phyloP scores from a whole-genome alignment of 2,888 invertebrate species.

The Pyrgus malvae region DNA sequence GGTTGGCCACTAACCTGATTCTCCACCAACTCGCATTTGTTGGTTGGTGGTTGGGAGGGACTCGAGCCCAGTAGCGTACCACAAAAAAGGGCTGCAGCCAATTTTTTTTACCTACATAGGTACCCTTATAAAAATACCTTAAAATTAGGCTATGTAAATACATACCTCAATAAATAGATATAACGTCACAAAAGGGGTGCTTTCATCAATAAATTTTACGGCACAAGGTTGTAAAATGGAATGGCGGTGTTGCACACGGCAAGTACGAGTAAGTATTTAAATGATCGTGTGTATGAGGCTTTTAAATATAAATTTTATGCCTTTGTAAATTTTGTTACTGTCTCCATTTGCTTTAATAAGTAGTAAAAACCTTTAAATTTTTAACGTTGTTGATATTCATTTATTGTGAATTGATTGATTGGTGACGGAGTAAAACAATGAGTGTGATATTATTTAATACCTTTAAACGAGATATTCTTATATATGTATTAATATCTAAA shows the following conservation, averaged over 20 bases:
- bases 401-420: not conserved
- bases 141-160: too few relatives aligned
- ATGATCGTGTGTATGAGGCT: slow-evolving; percentile 12
- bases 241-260: not conserved
- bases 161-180: slow-evolving; percentile 27
- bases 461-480: too few relatives aligned
- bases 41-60: too few relatives aligned
- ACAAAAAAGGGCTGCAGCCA: too few relatives aligned
- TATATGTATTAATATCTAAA: too few relatives aligned
- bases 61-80: slow-evolving; percentile 3
- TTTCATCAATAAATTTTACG: slow-evolving; percentile 19
- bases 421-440: too few relatives aligned
- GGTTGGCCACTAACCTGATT: too few relatives aligned
- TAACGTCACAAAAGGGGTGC: slow-evolving; percentile 15
- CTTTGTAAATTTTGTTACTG: slow-evolving; percentile 9
- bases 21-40: too few relatives aligned
- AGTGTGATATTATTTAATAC: too few relatives aligned
- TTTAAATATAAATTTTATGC: slow-evolving; percentile 9
- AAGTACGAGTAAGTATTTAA: slow-evolving; percentile 11
- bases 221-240: slow-evolving; percentile 11
- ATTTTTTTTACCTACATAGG: too few relatives aligned
- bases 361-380: not conserved
- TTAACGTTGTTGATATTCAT: not conserved
- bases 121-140: too few relatives aligned
- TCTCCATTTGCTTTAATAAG: not conserved